Base-by-base conservation (phyloP, 2,113 vertebrate species). In the Aptenodytes forsteri region DNA sequence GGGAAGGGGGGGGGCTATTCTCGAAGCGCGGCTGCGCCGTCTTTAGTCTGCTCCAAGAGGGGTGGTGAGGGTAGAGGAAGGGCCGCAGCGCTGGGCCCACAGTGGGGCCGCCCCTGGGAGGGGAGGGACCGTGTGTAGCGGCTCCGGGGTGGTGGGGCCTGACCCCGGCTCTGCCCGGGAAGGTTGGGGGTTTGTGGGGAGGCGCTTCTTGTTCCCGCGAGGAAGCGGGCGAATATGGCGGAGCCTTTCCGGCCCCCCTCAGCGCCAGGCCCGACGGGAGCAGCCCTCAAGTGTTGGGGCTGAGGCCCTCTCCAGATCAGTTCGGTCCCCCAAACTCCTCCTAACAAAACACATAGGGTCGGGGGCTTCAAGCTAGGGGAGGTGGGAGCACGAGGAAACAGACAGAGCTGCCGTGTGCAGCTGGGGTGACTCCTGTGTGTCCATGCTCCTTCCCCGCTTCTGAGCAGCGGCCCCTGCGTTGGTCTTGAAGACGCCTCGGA, bases 391-490 rank as follows among this genome's bases (percentile, higher is more conserved):
- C 1, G 11, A 14, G 49, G 73, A 44, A 25, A 20, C 0, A 0
- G 36, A 18, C 1, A 7, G 66, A 83, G 71, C 76, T 2, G 13
- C 18, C 4, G 5, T 14, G 29, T 64, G 58, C n/a, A 16, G 25
- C 32, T n/a, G 62, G 8, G 9, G 19, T 54, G 70, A 17, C 17
- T 70, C 9, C 47, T 34, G 9, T 10, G 18, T 26, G 16, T 44
- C 38, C 17, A 3, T 5, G 8, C 0, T 3, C 23, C 13, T 20
- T 80, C 20, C 13, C 4, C 0, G 2, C 13, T 47, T 42, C 15
- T 16, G 66, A 16, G 50, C 11, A 32, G 49, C 6, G 2, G 54
- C 17, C 9, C 3, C 32, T 81, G 58, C 34, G 11, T 2, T 16
- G 23, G 47, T n/a, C 52, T 55, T 1, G 1, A 75, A 70, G 30